Evolutionary conservation across 2,888 invertebrate genomes (phyloP), one percentile per base, ranked within the genome.

Genomic region (Xanthostigma xanthostigma): DNA sequence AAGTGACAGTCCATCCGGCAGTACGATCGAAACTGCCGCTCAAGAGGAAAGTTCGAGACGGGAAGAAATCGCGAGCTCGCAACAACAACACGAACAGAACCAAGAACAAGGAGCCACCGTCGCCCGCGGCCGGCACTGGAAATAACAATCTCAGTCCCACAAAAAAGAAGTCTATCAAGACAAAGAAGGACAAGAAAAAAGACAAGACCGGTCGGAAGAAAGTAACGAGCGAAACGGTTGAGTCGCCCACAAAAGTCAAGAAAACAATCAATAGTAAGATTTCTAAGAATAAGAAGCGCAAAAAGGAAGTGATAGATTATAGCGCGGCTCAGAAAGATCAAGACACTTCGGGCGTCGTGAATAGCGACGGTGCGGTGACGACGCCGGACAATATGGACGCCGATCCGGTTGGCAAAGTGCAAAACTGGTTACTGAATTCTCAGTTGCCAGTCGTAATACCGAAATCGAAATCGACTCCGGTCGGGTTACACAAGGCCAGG

Each of bases 21-120:
- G 81, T 90, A 53, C 80, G 89, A 55, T 84, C 88, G 45, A 90
- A 90, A 68, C 74, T 91, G 50, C 91, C 91, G 40, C 75, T 91
- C 54, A 89, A 88, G 70, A 83, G 86, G 64, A 87, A 88, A 66
- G 89, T 90, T 17, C 63, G 72, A 11, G 69, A 72, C 49, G 75
- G 79, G 38, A 71, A 79, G 53, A 72, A 77, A 57, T 73, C 77
- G 27, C 68, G 74, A 49, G 73, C 71, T 14, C 73, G 75, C 57
- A 72, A 76, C 56, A 73, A 69, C 58, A 74, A 73, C 60, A 73
- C 75, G 52, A 63, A 55, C 50, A 59, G 50, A 50, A 51, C 38
- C 52, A 59, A 45, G 13, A 37, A 10, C 12, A 17, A 33, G 36
- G 35, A 51, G 41, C 53, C 53, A 42, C 45, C 49, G 36, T 55